Evolutionary conservation across 2,888 invertebrate genomes (phyloP), one percentile per base, ranked within the genome.

Genomic region (Eupithecia tripunctaria): DNA sequence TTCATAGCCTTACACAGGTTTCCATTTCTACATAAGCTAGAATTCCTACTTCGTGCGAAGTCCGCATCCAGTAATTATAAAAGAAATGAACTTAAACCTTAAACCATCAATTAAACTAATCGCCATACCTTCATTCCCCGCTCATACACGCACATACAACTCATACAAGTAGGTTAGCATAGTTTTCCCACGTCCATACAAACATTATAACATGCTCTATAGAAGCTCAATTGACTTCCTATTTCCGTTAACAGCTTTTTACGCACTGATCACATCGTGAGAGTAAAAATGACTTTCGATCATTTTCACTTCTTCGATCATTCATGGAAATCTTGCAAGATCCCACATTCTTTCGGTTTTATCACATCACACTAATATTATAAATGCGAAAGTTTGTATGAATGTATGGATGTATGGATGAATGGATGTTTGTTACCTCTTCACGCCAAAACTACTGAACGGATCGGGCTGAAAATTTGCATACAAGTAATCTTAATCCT

Each of bases 221-320:
- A 43, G 66, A 62, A 60, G 66, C 56, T 56, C 70, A 59, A 76
- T 75, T 65, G 75, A 71, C 79, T 76, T 75, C 75, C 76, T 74
- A 75, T 78, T 79, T 80, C 80, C 79, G 76, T 56, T 72, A n/a
- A 56, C 51, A 59, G 51, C 67, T 77, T 78, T 80, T 78, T 76
- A 72, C 65, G 63, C 64, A 68, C 66, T 66, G 62, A 68, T 67
- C 59, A 68, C 71, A 71, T 66, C 66, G 71, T 68, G 67, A 63
- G 32, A 32, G 29, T 29, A 63, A 63, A 36, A 63, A 32, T 36
- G 27, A 72, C 73, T 71, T 67, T 76, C 65, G 43, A 60, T 70
- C 21, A 56, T 56, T 66, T 66, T 56, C 56, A 32, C 25, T 67
- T 67, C 14, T 14, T 21, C 56, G 56, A 56, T 56, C 56, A 4